A percentile compares a stretch with the other conserved stretches of the same genome.
Evolutionary conservation across 2,888 invertebrate species (phyloP).

Genomic region (Epirrhoe alternata): DNA sequence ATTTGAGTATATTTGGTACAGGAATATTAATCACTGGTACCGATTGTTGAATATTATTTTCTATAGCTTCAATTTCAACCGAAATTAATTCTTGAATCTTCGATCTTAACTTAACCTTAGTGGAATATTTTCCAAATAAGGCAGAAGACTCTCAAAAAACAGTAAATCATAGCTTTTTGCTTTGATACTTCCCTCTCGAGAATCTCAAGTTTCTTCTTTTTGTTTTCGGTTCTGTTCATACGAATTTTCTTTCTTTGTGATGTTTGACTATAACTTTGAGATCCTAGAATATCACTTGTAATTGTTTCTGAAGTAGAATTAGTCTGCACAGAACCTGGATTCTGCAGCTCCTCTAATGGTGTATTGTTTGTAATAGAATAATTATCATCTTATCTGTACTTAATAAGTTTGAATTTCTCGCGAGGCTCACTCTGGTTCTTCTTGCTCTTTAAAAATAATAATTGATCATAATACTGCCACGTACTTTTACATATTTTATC

Average conservation of each 20-base stretch:
- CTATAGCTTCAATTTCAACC: constrained; percentile 41
- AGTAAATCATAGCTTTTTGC: constrained; percentile 42
- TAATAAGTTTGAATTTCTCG: no score
- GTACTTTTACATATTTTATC: no score
- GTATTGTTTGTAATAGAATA: no score
- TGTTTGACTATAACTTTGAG: constrained; percentile 31
- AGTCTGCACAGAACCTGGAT: no score
- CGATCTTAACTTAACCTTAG: constrained; percentile 44
- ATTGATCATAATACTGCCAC: no score
- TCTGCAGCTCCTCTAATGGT: no score
- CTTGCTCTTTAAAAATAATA: no score
- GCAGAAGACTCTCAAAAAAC: no score
- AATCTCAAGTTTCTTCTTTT: constrained; percentile 37
- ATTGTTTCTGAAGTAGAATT: no score
- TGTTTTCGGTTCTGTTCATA: constrained; percentile 34
- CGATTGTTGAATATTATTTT: constrained; percentile 3
- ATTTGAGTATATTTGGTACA: constrained; percentile 5
- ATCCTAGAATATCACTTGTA: background rate
- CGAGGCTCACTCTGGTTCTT: no score
- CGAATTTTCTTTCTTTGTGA: constrained; percentile 39
- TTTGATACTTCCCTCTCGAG: constrained; percentile 40
- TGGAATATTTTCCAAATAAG: no score
- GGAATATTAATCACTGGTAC: constrained; percentile 5
- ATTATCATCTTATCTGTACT: no score
- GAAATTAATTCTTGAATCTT: constrained; percentile 50